phyloP scores from a whole-genome alignment of 2,797 vertebrate genomes.

The Melanogrammus aeglefinus region DNA sequence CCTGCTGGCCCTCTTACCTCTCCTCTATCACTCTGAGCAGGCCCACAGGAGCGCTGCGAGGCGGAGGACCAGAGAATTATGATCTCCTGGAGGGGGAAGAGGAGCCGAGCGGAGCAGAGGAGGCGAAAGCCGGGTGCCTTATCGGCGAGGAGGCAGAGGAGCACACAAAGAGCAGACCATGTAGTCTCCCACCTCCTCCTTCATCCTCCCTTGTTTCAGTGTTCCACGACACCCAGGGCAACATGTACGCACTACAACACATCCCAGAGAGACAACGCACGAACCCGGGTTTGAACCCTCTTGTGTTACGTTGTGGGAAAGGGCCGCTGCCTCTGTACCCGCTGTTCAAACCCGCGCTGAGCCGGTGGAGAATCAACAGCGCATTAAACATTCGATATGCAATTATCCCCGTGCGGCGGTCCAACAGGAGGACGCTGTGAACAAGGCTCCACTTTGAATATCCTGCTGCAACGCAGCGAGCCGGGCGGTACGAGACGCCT shows the following conservation, averaged over 20 bases:
- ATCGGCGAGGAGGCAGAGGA: constrained; percentile 59
- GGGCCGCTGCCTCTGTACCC: not conserved
- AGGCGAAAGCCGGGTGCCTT: constrained; percentile 49
- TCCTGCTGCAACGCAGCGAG: constrained; percentile 54
- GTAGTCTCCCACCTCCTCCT: constrained; percentile 10
- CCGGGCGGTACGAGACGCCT: constrained; percentile 57
- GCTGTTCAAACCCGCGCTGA: not conserved
- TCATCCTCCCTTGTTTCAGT: not conserved
- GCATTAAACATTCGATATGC: constrained; percentile 60
- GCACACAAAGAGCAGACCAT: constrained; percentile 39
- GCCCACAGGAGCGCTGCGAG: constrained; percentile 58
- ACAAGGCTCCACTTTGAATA: constrained; percentile 68
- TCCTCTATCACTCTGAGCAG: constrained; percentile 69
- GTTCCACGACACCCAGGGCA: not conserved
- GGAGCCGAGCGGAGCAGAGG: not conserved
- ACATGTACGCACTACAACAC: not conserved
- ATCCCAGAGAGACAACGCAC: not conserved
- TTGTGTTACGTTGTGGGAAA: not conserved
- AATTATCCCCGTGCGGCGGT: constrained; percentile 48
- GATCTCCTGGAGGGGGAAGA: constrained; percentile 41
- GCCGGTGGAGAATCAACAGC: constrained; percentile 39
- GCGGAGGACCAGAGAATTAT: constrained; percentile 62
- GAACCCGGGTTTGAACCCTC: not conserved
- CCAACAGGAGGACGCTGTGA: constrained; percentile 47
- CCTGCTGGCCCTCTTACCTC: constrained; percentile 60